Conservation (phyloP, 2,888 invertebrate species). For the Drosophila flavopinicola region DNA sequence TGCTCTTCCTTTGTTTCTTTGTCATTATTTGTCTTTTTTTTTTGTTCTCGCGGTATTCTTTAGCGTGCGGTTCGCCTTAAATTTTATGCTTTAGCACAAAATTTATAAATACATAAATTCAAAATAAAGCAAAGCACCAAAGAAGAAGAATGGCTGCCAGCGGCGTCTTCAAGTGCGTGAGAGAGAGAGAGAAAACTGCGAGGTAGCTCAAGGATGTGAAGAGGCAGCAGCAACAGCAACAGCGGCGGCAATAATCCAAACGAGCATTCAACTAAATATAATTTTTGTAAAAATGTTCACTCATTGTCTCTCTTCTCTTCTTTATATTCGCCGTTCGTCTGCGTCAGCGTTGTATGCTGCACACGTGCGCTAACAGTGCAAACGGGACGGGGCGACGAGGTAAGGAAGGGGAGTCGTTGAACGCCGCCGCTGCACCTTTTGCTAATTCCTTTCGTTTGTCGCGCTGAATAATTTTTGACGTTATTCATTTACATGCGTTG, state of each 20-base stretch:
- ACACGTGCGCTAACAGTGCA: slow-evolving; percentile 41
- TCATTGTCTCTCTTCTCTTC: slow-evolving; percentile 23
- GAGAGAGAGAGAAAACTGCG: slow-evolving; percentile 14
- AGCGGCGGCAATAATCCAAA: slow-evolving; percentile 24
- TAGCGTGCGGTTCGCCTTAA: slow-evolving; percentile 38
- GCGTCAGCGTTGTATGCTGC: slow-evolving; percentile 35
- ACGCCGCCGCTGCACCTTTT: slow-evolving; percentile 35
- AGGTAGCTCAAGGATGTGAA: slow-evolving; percentile 41
- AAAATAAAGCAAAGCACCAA: slow-evolving; percentile 38
- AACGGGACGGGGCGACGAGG: neutral
- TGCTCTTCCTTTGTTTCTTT: slow-evolving; percentile 27
- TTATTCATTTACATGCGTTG: slow-evolving; percentile 59
- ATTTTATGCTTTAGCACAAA: slow-evolving; percentile 58
- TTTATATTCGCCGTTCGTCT: slow-evolving; percentile 9
- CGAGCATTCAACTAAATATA: slow-evolving; percentile 54
- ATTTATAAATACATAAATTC: slow-evolving; percentile 71
- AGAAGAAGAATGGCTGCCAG: slow-evolving; percentile 31
- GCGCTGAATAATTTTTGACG: slow-evolving; percentile 55
- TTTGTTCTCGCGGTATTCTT: slow-evolving; percentile 34
- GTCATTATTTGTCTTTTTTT: slow-evolving; percentile 16
- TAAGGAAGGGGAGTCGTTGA: neutral
- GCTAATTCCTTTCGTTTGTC: slow-evolving; percentile 66
- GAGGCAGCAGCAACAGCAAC: slow-evolving; percentile 18
- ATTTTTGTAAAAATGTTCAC: slow-evolving; percentile 32
- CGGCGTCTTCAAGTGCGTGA: slow-evolving; percentile 44